phyloP scores from a whole-genome alignment of 2,888 invertebrate species.

The Amiota minor region DNA sequence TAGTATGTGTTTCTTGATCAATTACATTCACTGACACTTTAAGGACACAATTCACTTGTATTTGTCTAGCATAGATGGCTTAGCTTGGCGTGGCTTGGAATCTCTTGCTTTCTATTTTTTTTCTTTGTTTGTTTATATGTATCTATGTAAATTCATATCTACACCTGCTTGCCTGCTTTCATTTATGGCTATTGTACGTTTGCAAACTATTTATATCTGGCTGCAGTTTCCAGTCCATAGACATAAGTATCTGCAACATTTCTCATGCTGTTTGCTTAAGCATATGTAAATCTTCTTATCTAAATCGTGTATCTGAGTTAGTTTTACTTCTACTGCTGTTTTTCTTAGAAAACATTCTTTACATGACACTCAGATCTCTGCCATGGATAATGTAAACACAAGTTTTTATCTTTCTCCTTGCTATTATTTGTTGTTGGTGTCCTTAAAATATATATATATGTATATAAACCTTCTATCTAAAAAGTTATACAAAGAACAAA shows the following conservation, averaged over 20 bases:
- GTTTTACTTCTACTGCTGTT: slow-evolving; percentile 19
- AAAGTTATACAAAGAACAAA: not conserved
- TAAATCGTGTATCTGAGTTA: slow-evolving; percentile 50
- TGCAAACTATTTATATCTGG: no score
- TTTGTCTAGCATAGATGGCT: slow-evolving; percentile 19
- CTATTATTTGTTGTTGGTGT: no score
- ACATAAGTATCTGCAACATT: not conserved
- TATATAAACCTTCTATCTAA: no score
- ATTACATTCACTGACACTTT: slow-evolving; percentile 30
- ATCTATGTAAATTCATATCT: slow-evolving; percentile 1
- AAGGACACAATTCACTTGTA: slow-evolving; percentile 18
- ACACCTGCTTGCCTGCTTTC: slow-evolving; percentile 13
- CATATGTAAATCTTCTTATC: slow-evolving; percentile 65
- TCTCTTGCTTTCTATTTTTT: not conserved
- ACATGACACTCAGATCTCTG: not conserved
- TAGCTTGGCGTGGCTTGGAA: slow-evolving; percentile 44
- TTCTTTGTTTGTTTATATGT: not conserved
- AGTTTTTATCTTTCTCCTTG: no score
- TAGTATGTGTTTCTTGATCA: slow-evolving; percentile 19
- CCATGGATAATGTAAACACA: not conserved
- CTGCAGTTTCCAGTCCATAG: not conserved
- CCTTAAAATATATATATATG: no score
- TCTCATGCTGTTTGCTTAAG: slow-evolving; percentile 57
- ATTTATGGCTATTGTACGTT: slow-evolving; percentile 24
- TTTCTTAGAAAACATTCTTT: not conserved